phyloP scores from a whole-genome alignment of 2,113 vertebrate genomes.

The Murina feae region DNA sequence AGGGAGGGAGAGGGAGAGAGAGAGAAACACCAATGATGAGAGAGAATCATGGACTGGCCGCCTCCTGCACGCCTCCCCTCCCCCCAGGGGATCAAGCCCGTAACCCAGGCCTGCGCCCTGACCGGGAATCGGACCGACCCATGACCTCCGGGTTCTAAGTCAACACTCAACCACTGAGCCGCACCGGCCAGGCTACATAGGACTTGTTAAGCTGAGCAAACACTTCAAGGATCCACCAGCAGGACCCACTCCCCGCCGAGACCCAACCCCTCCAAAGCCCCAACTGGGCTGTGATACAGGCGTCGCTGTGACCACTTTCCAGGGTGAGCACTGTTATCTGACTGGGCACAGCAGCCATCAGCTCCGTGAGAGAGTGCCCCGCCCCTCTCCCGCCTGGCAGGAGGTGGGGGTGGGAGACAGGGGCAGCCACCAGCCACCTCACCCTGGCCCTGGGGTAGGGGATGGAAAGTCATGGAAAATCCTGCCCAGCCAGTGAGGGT shows the following conservation, averaged over 20 bases:
- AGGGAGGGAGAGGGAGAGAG: no score
- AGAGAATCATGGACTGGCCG: no score
- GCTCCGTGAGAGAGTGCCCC: neutral
- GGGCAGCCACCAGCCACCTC: neutral
- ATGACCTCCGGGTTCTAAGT: no score
- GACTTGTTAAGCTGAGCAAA: neutral
- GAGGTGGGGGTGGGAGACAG: neutral
- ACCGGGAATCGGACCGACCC: no score
- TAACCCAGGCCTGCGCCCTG: no score
- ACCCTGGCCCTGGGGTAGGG: rapidly evolving
- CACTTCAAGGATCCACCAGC: rapidly evolving
- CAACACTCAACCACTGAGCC: no score
- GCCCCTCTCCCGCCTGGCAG: neutral
- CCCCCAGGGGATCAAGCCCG: no score
- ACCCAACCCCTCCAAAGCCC: rapidly evolving
- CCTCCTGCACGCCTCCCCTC: no score
- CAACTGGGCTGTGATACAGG: rapidly evolving
- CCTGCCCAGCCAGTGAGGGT: neutral
- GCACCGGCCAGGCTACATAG: rapidly evolving
- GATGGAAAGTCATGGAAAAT: no score
- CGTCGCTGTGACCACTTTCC: no score
- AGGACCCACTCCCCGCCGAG: neutral
- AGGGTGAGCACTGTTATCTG: no score
- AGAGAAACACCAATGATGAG: no score
- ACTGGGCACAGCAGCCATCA: neutral